Evolutionary conservation across 2,888 invertebrate genomes (phyloP).

Genomic region (Thecophora atra): DNA sequence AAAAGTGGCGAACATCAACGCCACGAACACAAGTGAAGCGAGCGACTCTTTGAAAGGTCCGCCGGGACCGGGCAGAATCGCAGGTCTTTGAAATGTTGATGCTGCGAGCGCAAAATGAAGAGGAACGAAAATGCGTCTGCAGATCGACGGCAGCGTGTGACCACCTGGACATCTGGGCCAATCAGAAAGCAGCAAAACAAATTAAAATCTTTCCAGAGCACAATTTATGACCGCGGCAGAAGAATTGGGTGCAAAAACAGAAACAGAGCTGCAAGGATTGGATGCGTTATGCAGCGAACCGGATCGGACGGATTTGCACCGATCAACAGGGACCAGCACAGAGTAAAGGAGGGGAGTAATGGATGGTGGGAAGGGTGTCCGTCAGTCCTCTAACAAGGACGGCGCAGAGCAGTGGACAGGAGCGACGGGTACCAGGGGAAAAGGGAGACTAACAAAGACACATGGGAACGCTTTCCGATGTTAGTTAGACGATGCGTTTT

Average conservation of each 20-base stretch:
- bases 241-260: constrained; percentile 41
- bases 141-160: constrained; percentile 51
- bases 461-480: background rate
- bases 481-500: too few relatives aligned
- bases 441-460: constrained; percentile 9
- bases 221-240: constrained; percentile 21
- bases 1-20: constrained; percentile 42
- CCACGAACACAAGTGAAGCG: constrained; percentile 38
- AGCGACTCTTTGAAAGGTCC: constrained; percentile 35
- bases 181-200: constrained; percentile 58
- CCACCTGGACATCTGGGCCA: constrained; percentile 63
- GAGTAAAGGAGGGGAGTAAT: background rate
- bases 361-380: too few relatives aligned
- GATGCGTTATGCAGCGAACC: constrained; percentile 42
- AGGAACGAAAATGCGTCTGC: constrained; percentile 16
- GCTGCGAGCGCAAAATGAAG: background rate
- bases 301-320: background rate
- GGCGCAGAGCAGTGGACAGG: background rate
- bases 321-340: constrained; percentile 23
- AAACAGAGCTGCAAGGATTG: constrained; percentile 52
- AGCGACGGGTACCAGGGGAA: constrained; percentile 23
- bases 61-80: constrained; percentile 27
- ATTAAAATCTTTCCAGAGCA: constrained; percentile 48
- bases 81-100: constrained; percentile 9
- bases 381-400: too few relatives aligned